These are phyloP conservation scores for Drosophila greeni DNA, from an alignment of 2,888 invertebrate genomes.

Conservation along the genomic window DNA sequence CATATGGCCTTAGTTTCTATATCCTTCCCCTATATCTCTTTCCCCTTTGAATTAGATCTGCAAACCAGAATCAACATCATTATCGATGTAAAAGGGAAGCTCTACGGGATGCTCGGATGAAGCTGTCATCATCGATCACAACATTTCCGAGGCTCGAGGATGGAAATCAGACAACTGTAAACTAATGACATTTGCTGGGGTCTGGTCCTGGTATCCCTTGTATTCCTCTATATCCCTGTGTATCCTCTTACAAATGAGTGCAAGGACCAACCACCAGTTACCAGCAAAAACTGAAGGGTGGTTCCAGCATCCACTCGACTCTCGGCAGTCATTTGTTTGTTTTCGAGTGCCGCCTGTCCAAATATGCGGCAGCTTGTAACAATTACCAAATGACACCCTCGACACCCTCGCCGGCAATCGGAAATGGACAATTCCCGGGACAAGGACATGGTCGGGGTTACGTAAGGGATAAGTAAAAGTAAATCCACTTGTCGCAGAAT, in stretches of 20 bases:
- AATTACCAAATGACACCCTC: conserved; percentile 74
- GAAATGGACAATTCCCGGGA: conserved; percentile 31
- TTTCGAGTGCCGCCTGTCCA: conserved; percentile 69
- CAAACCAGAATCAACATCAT: conserved; percentile 31
- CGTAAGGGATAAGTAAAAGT: background rate
- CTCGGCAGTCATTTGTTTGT: conserved; percentile 61
- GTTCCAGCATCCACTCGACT: conserved; percentile 29
- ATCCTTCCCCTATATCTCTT: no score
- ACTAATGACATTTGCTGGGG: conserved; percentile 71
- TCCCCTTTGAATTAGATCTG: background rate
- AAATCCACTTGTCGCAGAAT: conserved; percentile 74
- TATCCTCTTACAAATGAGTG: conserved; percentile 61
- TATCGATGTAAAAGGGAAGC: conserved; percentile 14
- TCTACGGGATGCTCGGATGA: conserved; percentile 20
- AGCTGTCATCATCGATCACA: conserved; percentile 69
- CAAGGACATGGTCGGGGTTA: background rate
- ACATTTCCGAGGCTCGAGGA: conserved; percentile 43
- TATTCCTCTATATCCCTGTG: no score
- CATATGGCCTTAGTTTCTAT: no score
- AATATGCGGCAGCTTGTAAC: conserved; percentile 74
- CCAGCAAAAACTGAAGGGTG: conserved; percentile 48
- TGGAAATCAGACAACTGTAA: conserved; percentile 76
- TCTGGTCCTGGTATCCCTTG: conserved; percentile 52
- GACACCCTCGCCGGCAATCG: conserved; percentile 51
- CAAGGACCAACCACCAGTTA: conserved; percentile 16